Evolutionary conservation across 2,113 vertebrate species (phyloP).

Genomic region (Psephotus haematonotus): DNA sequence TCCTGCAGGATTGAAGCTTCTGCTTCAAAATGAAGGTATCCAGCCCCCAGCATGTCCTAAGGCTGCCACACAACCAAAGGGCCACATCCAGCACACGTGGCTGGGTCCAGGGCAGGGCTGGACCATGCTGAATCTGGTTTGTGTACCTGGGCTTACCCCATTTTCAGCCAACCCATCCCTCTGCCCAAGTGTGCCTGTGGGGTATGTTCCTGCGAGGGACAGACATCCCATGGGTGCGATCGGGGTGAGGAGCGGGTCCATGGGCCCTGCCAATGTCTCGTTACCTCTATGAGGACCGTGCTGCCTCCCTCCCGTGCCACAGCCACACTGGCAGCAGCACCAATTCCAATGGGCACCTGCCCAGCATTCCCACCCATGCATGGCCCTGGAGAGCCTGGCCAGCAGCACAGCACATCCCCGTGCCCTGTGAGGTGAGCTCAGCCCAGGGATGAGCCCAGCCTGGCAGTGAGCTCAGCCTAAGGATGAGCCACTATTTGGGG

Average conservation of each 20-base stretch:
- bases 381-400: rapidly evolving
- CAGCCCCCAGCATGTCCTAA: rapidly evolving
- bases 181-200: neutral
- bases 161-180: neutral
- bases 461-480: neutral
- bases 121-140: neutral
- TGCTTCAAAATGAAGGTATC: neutral
- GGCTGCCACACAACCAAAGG: neutral
- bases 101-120: neutral
- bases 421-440: neutral
- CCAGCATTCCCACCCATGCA: neutral
- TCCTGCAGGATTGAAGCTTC: neutral
- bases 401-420: neutral
- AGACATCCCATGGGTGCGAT: neutral
- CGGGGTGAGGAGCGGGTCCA: neutral
- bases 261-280: neutral
- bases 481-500: neutral
- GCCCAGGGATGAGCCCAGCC: neutral
- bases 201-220: neutral
- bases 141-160: neutral
- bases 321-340: neutral
- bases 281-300: neutral
- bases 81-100: rapidly evolving
- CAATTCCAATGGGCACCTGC: neutral
- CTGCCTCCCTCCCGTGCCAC: rapidly evolving